Evolutionary conservation across 1,140 invertebrate genomes (phyloP).

Genomic region (Dendrolimus kikuchii): DNA sequence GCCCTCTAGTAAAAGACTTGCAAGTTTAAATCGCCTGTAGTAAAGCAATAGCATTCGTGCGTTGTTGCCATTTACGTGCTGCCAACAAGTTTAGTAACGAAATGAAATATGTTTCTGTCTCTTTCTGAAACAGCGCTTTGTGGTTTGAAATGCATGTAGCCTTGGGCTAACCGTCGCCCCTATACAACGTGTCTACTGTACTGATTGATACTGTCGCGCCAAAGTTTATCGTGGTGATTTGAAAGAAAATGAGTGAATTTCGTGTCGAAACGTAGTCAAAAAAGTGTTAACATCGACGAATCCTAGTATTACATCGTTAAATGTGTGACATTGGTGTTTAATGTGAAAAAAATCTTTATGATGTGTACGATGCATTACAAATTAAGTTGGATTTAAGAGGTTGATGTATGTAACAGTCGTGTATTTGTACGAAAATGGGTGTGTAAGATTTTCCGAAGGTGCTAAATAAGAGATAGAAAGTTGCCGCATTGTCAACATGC

Average conservation of each 20-base stretch:
- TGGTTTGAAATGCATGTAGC: conserved; percentile 30
- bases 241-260: conserved; percentile 32
- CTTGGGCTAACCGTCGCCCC: conserved; percentile 46
- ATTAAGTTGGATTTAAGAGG: conserved; percentile 41
- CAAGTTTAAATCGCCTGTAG: neutral
- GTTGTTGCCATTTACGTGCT: conserved; percentile 28
- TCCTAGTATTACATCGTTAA: conserved; percentile 8
- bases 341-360: conserved; percentile 18
- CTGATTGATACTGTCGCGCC: conserved; percentile 33
- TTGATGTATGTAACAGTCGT: conserved; percentile 19
- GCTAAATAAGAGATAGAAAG: conserved; percentile 51
- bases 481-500: conserved; percentile 46
- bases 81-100: conserved; percentile 21
- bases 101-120: conserved; percentile 15
- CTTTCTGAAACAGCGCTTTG: conserved; percentile 18
- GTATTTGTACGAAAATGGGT: conserved; percentile 32
- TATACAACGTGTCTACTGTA: conserved; percentile 30
- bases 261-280: conserved; percentile 22
- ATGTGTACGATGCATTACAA: conserved; percentile 30
- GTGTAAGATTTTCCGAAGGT: conserved; percentile 35
- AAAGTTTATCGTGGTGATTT: conserved; percentile 39
- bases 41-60: conserved; percentile 13
- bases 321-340: conserved; percentile 10
- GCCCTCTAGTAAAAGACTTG: conserved; percentile 32
- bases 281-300: conserved; percentile 16